A percentile compares a stretch with the other conserved stretches of the same genome.
Conservation (phyloP, 2,888 invertebrate species). For the Tinea trinotella region DNA sequence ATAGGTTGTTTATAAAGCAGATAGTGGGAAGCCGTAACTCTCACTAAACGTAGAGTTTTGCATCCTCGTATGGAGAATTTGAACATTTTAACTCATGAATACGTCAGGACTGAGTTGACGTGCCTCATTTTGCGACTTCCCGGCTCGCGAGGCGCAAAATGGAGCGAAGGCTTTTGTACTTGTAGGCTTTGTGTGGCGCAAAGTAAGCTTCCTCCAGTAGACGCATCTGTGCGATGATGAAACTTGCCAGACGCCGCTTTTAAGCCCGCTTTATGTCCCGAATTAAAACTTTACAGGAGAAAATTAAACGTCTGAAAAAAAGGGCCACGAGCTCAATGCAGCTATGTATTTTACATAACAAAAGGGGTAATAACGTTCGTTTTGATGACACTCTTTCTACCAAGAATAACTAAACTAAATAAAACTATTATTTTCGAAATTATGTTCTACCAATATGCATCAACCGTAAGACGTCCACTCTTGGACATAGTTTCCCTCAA, state of each 20-base stretch:
- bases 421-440: too few relatives aligned
- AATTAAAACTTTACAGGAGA: slow-evolving; percentile 68
- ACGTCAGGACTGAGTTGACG: slow-evolving; percentile 50
- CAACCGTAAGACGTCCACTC: too few relatives aligned
- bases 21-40: background rate
- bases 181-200: slow-evolving; percentile 67
- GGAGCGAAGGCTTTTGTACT: slow-evolving; percentile 67
- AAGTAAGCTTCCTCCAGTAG: slow-evolving; percentile 64
- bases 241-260: slow-evolving; percentile 71
- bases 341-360: background rate
- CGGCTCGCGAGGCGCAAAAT: slow-evolving; percentile 64
- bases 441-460: too few relatives aligned
- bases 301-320: slow-evolving; percentile 65
- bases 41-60: background rate
- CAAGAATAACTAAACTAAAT: too few relatives aligned
- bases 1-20: background rate
- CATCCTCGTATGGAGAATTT: slow-evolving; percentile 26
- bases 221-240: slow-evolving; percentile 67
- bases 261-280: slow-evolving; percentile 63
- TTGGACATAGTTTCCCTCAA: too few relatives aligned
- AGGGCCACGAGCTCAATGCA: slow-evolving; percentile 12
- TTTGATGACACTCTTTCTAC: background rate
- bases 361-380: slow-evolving; percentile 6
- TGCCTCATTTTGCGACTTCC: slow-evolving; percentile 56
- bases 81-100: slow-evolving; percentile 31